A percentile compares a stretch with the other conserved stretches of the same genome.
phyloP scores from a whole-genome alignment of 2,113 vertebrate genomes.

The Tor tambroides region DNA sequence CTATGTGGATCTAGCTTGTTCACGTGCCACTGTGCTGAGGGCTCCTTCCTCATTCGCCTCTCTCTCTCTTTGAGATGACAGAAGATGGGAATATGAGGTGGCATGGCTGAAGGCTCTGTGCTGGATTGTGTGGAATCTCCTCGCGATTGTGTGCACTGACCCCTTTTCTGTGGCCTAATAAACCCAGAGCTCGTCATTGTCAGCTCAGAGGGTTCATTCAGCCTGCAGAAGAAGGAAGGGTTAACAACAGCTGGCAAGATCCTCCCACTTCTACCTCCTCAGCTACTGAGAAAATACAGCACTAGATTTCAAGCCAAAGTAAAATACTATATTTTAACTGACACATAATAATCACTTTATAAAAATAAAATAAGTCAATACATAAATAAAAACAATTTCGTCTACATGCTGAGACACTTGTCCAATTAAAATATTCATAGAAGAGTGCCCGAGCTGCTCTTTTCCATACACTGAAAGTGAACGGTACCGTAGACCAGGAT shows the following conservation, averaged over 20 bases:
- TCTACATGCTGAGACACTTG: too few relatives aligned
- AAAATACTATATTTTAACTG: neutral
- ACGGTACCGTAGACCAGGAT: neutral
- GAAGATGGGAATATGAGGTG: conserved; percentile 50
- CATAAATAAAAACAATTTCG: too few relatives aligned
- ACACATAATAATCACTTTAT: neutral
- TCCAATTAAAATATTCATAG: neutral
- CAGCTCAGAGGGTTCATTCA: conserved; percentile 35
- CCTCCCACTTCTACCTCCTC: conserved; percentile 40
- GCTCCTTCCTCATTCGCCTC: neutral
- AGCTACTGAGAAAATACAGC: neutral
- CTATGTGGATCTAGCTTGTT: neutral
- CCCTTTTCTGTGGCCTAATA: conserved; percentile 65
- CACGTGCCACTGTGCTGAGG: neutral
- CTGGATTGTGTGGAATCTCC: conserved; percentile 63
- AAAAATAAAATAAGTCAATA: too few relatives aligned
- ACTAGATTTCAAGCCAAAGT: neutral
- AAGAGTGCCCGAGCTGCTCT: neutral
- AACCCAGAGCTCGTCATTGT: conserved; percentile 53
- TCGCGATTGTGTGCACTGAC: conserved; percentile 64
- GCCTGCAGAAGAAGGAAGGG: conserved; percentile 5
- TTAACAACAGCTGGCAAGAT: conserved; percentile 41
- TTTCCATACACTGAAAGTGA: neutral
- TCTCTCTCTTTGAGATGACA: conserved; percentile 36
- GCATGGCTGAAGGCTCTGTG: conserved; percentile 57